These are phyloP conservation scores for Notothenia coriiceps DNA, from an alignment of 2,113 vertebrate genomes.

Conservation along the genomic window DNA sequence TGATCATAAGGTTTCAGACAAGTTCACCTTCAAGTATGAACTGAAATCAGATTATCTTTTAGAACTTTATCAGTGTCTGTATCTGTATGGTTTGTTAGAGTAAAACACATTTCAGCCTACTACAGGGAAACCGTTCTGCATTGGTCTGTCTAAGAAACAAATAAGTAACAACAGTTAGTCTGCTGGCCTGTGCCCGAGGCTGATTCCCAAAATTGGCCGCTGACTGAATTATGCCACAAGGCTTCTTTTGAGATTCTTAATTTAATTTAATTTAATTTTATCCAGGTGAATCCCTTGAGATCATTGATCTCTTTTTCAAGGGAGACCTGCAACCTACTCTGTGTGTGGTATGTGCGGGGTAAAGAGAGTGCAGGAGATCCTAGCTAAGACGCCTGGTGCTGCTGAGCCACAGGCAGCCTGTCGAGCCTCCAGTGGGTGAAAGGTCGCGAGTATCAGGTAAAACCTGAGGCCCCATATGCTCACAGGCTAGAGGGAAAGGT, in stretches of 20 bases:
- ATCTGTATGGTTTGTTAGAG: too few species aligned
- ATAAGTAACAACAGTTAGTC: conserved; percentile 16
- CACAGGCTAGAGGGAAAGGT: conserved; percentile 29
- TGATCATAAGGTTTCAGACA: not conserved
- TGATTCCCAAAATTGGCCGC: conserved; percentile 53
- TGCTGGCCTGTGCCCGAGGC: conserved; percentile 1
- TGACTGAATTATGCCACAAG: conserved; percentile 42
- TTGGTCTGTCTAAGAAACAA: not conserved
- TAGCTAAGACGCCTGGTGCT: conserved; percentile 51
- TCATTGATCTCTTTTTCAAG: too few species aligned
- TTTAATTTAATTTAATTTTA: too few species aligned
- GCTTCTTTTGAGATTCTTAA: not conserved
- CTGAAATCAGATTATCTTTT: too few species aligned
- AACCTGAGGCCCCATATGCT: conserved; percentile 32
- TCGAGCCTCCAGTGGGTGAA: conserved; percentile 70
- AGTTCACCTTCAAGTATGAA: too few species aligned
- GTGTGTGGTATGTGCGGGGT: conserved; percentile 9
- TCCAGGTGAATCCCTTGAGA: too few species aligned
- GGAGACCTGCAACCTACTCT: not conserved
- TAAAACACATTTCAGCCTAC: too few species aligned
- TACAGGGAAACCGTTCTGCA: too few species aligned
- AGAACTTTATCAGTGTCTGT: too few species aligned
- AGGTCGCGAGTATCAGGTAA: conserved; percentile 74
- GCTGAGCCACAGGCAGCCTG: conserved; percentile 41
- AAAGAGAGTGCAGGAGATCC: conserved; percentile 20